These are phyloP conservation scores for Ephydatia muelleri DNA, from an alignment of 37 sponge, comb jelly and placozoan genomes.

Conservation along the genomic window DNA sequence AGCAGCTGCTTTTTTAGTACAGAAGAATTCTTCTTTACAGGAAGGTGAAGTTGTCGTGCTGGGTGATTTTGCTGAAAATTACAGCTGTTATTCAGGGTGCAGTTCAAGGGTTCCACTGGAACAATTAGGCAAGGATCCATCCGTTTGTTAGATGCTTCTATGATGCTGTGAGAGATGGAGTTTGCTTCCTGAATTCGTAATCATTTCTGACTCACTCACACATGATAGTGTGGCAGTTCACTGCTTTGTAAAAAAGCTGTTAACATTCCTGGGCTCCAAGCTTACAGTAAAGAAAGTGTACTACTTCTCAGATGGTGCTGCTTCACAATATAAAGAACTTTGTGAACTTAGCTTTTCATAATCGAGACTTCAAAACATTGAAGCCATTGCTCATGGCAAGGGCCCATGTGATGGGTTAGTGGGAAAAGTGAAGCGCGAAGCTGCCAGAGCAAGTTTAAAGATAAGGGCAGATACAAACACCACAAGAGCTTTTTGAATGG, in stretches of 20 bases:
- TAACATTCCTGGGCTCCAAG: conserved; percentile 16
- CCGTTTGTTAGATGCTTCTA: conserved; percentile 26
- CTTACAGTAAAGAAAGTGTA: conserved; percentile 21
- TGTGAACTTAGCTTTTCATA: conserved; percentile 51
- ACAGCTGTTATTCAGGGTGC: conserved; percentile 41
- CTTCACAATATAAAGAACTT: conserved; percentile 56
- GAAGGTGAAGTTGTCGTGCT: conserved; percentile 24
- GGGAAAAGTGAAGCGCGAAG: too few species aligned
- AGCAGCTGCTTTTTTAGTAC: conserved; percentile 16
- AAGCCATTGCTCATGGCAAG: too few species aligned
- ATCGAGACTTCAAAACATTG: too few species aligned
- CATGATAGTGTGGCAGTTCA: conserved; percentile 60
- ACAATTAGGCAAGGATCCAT: conserved; percentile 44
- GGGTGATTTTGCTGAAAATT: conserved; percentile 51
- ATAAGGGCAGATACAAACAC: too few species aligned
- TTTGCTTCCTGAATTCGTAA: conserved; percentile 26
- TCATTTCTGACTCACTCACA: conserved; percentile 45
- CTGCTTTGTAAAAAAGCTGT: conserved; percentile 35
- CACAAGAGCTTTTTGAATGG: too few species aligned
- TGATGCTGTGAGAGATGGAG: conserved; percentile 17
- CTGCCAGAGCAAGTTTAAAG: too few species aligned
- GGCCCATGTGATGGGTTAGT: too few species aligned
- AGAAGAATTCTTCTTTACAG: conserved; percentile 16
- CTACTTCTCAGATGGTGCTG: conserved; percentile 71
- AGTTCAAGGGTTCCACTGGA: conserved; percentile 57